A percentile compares a stretch with the other conserved stretches of the same genome.
phyloP scores from a whole-genome alignment of 2,113 vertebrate species.

The Sander lucioperca region DNA sequence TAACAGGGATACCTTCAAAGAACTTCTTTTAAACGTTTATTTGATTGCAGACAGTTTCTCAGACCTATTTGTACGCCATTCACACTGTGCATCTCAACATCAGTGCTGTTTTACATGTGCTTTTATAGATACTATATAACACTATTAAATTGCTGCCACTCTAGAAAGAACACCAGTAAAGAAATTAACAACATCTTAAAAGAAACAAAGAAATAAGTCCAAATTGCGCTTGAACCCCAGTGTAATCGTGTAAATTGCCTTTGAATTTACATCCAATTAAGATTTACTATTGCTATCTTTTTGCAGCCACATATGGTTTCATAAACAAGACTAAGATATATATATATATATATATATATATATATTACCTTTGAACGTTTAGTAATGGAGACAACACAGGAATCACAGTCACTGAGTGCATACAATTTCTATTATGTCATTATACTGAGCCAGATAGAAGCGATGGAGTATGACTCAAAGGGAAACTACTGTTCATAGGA shows the following conservation, averaged over 20 bases:
- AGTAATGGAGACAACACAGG: constrained; percentile 37
- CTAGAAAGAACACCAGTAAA: constrained; percentile 8
- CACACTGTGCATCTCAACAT: background rate
- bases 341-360: background rate
- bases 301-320: constrained; percentile 10
- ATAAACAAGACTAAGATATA: constrained; percentile 20
- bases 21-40: background rate
- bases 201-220: constrained; percentile 22
- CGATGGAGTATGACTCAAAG: constrained; percentile 17
- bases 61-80: background rate
- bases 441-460: background rate
- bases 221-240: background rate
- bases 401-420: constrained; percentile 2
- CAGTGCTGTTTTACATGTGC: constrained; percentile 20
- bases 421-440: background rate
- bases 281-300: constrained; percentile 32
- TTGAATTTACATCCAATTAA: constrained; percentile 34
- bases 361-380: constrained; percentile 34
- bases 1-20: background rate
- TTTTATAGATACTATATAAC: constrained; percentile 45
- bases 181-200: constrained; percentile 32
- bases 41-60: constrained; percentile 2
- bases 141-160: constrained; percentile 30
- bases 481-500: constrained; percentile 1
- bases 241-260: background rate